Conservation (phyloP, 2,888 invertebrate genomes). For the Erpobdella octoculata region DNA sequence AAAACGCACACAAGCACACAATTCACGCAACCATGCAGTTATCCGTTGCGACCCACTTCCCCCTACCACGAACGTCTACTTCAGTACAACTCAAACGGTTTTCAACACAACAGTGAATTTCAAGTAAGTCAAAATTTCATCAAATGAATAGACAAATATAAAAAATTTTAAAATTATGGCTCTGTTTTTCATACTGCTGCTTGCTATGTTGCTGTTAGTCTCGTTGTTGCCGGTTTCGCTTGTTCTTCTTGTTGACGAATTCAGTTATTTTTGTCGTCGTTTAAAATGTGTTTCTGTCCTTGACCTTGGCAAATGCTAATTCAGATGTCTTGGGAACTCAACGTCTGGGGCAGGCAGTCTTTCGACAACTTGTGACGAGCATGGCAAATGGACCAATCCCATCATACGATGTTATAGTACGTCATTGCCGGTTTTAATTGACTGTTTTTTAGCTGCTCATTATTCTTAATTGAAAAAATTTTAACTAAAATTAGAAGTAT, state of each 20-base stretch:
- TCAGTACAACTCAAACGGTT: constrained; percentile 16
- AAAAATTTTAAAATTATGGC: too few relatives aligned
- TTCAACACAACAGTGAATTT: constrained; percentile 14
- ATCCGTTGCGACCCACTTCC: constrained; percentile 15
- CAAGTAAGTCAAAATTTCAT: too few relatives aligned
- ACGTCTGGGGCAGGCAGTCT: constrained; percentile 19
- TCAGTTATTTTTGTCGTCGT: too few relatives aligned
- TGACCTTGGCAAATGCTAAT: too few relatives aligned
- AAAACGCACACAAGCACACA: too few relatives aligned
- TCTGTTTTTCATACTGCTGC: too few relatives aligned
- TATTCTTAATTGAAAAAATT: background rate
- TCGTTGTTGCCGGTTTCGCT: too few relatives aligned
- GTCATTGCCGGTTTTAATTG: background rate
- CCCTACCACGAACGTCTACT: background rate
- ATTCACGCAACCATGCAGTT: too few relatives aligned
- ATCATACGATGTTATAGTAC: constrained; percentile 12
- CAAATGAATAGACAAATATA: too few relatives aligned
- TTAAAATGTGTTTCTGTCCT: too few relatives aligned
- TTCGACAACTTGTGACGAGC: background rate
- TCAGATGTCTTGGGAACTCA: constrained; percentile 7
- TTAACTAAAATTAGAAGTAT: background rate
- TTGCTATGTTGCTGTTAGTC: too few relatives aligned
- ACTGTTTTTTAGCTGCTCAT: background rate
- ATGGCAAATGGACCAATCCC: constrained; percentile 17
- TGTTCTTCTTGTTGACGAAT: too few relatives aligned